These are phyloP conservation scores for Cricetomys ansorgei DNA, from an alignment of 2,113 vertebrate species.

Conservation along the genomic window DNA sequence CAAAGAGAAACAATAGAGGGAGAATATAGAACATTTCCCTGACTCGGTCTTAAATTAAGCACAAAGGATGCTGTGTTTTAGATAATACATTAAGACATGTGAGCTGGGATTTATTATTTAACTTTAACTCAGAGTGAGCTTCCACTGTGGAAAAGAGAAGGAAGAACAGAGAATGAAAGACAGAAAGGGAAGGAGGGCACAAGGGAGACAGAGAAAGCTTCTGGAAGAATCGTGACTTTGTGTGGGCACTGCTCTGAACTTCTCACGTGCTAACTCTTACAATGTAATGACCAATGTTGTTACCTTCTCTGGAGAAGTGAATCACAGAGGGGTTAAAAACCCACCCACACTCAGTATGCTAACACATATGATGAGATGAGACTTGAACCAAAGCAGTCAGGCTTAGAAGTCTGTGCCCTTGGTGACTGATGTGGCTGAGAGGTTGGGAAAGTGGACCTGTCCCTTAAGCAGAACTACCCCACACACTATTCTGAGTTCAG, in stretches of 20 bases:
- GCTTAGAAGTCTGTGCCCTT: background rate
- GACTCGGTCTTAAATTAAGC: constrained; percentile 28
- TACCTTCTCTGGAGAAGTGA: background rate
- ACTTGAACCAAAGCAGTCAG: background rate
- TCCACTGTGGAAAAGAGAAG: background rate
- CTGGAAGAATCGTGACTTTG: background rate
- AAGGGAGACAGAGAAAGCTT: accelerated
- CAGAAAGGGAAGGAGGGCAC: background rate
- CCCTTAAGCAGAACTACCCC: background rate
- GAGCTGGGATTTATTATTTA: background rate
- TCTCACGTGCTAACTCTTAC: background rate
- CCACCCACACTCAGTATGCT: background rate
- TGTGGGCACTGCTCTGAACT: background rate
- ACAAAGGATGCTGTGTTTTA: background rate
- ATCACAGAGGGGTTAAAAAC: background rate
- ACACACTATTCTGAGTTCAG: background rate
- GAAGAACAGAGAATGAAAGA: background rate
- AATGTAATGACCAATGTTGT: background rate
- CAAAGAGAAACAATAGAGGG: background rate
- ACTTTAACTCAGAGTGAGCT: background rate
- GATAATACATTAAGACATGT: background rate
- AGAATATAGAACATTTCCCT: background rate
- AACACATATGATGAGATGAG: background rate
- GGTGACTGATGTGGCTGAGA: background rate
- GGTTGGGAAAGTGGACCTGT: background rate